phyloP scores from a whole-genome alignment of 2,888 invertebrate species.

The Drosophila kanekoi region DNA sequence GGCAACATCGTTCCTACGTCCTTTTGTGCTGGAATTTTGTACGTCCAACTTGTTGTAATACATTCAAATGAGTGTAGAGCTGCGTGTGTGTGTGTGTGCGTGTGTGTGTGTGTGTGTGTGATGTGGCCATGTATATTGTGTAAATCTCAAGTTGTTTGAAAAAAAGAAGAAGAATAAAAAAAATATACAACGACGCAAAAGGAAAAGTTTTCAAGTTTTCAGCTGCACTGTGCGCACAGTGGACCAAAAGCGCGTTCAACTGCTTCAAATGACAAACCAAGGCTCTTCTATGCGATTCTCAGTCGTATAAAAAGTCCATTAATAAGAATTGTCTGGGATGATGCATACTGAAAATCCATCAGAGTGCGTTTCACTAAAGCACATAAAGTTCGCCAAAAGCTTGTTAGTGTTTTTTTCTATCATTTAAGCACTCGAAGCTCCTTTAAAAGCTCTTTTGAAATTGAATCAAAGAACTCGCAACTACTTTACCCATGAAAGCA shows the following conservation, averaged over 20 bases:
- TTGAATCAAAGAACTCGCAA: too few relatives aligned
- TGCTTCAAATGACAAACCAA: not conserved
- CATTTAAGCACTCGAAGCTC: too few relatives aligned
- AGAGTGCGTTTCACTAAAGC: too few relatives aligned
- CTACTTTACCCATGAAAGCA: too few relatives aligned
- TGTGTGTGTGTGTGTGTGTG: slow-evolving; percentile 16
- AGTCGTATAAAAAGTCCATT: too few relatives aligned
- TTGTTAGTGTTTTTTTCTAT: too few relatives aligned
- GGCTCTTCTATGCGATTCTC: not conserved
- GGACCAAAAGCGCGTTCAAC: slow-evolving; percentile 1
- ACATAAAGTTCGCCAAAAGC: too few relatives aligned
- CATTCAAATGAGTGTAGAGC: slow-evolving; percentile 70
- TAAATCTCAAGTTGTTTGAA: slow-evolving; percentile 66
- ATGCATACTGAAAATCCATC: too few relatives aligned
- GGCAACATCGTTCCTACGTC: slow-evolving; percentile 62
- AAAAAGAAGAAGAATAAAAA: slow-evolving; percentile 20
- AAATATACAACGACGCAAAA: slow-evolving; percentile 27
- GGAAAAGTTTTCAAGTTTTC: slow-evolving; percentile 38
- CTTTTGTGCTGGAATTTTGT: slow-evolving; percentile 67
- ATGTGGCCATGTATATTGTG: slow-evolving; percentile 40
- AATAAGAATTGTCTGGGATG: too few relatives aligned
- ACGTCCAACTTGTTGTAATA: slow-evolving; percentile 70
- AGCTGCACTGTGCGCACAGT: slow-evolving; percentile 49
- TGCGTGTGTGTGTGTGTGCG: slow-evolving; percentile 10
- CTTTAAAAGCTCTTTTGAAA: too few relatives aligned